These are phyloP conservation scores for Simalia tracyae DNA, from an alignment of 2,797 vertebrate genomes.

Conservation along the genomic window DNA sequence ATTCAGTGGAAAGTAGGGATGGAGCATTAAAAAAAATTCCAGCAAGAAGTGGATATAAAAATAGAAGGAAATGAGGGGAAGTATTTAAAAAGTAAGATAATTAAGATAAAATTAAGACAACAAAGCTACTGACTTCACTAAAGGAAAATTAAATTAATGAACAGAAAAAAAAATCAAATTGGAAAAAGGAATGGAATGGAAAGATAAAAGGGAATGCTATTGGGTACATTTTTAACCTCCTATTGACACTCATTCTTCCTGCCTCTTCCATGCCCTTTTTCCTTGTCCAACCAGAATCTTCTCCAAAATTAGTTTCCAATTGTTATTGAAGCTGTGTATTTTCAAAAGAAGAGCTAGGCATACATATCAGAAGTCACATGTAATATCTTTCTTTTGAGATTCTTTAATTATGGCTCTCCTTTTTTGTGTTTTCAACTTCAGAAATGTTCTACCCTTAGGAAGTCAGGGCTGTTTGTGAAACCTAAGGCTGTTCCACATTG, in stretches of 20 bases:
- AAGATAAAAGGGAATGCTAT: not conserved
- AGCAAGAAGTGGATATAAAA: not conserved
- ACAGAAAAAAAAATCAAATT: not conserved
- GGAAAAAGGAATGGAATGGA: not conserved
- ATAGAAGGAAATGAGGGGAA: not conserved
- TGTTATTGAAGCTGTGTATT: not conserved
- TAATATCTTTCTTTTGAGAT: not conserved
- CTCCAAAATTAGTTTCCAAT: not conserved
- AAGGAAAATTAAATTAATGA: not conserved
- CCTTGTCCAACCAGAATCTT: not conserved
- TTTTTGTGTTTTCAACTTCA: not conserved
- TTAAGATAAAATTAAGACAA: not conserved
- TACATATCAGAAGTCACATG: not conserved
- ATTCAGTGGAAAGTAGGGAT: not conserved
- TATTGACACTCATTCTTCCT: not conserved
- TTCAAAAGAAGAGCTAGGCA: not conserved
- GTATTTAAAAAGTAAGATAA: not conserved
- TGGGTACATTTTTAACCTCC: not conserved
- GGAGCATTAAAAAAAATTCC: not conserved
- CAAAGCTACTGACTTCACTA: not conserved
- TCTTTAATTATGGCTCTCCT: not conserved
- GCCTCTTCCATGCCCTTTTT: not conserved
- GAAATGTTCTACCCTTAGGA: not conserved
- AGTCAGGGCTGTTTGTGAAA: not conserved
- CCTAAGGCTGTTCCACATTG: not conserved